Percentiles rank a stretch among this genome's conserved stretches.
Evolutionary conservation across 1,140 invertebrate genomes (phyloP).

Genomic region (Triops longicaudatus): DNA sequence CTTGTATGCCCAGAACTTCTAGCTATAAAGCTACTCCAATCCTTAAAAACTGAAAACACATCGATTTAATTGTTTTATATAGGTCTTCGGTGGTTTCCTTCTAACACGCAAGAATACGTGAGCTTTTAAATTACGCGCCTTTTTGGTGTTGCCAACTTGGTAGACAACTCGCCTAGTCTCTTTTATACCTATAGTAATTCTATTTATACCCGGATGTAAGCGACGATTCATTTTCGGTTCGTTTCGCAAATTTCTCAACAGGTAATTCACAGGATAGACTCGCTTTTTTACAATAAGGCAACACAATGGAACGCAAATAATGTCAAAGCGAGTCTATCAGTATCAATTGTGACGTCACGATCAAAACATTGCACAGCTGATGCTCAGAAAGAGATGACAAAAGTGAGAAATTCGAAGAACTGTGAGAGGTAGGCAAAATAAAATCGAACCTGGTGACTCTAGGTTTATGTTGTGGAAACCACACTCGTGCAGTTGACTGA

Average conservation of each 20-base stretch:
- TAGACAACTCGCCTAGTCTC: neutral
- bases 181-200: neutral
- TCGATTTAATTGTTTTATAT: too few relatives aligned
- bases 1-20: too few relatives aligned
- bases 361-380: constrained; percentile 15
- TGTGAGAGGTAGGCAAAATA: constrained; percentile 4
- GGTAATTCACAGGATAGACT: neutral
- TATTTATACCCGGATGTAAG: too few relatives aligned
- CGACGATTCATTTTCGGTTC: too few relatives aligned
- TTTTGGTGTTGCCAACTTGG: neutral
- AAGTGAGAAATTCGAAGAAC: neutral
- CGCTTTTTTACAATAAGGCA: neutral
- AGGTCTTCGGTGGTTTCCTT: too few relatives aligned
- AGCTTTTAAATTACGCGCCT: neutral
- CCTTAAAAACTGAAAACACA: too few relatives aligned
- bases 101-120: too few relatives aligned
- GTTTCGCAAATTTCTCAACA: too few relatives aligned
- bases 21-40: too few relatives aligned
- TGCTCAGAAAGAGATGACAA: neutral
- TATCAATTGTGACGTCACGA: constrained; percentile 8
- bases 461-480: neutral
- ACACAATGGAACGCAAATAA: neutral
- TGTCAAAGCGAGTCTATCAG: neutral
- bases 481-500: neutral
- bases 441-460: neutral